Base-by-base conservation (phyloP, 1,140 invertebrate species). In the Sitophilus oryzae region DNA sequence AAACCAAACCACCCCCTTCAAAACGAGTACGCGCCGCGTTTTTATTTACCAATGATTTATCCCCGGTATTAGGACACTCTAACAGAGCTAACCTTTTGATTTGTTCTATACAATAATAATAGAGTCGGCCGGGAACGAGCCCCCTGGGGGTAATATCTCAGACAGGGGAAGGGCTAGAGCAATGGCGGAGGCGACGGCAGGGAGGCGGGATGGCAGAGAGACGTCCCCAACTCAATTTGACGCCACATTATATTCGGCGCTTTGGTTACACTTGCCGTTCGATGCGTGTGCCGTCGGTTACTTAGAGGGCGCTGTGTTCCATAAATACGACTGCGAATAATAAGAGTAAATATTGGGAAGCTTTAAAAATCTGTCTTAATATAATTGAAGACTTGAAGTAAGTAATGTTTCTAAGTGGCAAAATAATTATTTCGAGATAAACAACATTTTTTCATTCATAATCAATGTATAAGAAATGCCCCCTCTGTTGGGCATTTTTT, bases 61-160 rank as follows among this genome's bases (percentile, higher is more conserved):
- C 58, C 60, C 60, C 42, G 63, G 64, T 69, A 71, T 71, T 71
- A 71, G 64, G 66, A 62, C 68, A 66, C 70, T 71, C 70, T 60
- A 57, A 57, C 55, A 20, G 57, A 63, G 66, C 63, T 65, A 69
- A 69, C 67, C 66, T 70, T 66, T 67, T 69, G 70, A 72, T 72
- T 72, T 72, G 70, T 69, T 72, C 70, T 68, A 70, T 71, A 67
- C 70, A 71, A 72, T 71, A 72, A 72, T 72, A 72, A 72, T 72
- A 72, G 70, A 71, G 69, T 68, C 64, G 64, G 66, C 57, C 64
- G 64, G 64, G 66, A 70, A 72, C 70, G 70, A 68, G 66, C 61
- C 70, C 66, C 69, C 43, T 41, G 70, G 70, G 70, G 63, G 68
- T 69, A 66, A 72, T 71, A 71, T 62, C 64, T 70, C 68, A 69